Base-by-base conservation (phyloP, 2,888 invertebrate species). In the Idaea straminata region DNA sequence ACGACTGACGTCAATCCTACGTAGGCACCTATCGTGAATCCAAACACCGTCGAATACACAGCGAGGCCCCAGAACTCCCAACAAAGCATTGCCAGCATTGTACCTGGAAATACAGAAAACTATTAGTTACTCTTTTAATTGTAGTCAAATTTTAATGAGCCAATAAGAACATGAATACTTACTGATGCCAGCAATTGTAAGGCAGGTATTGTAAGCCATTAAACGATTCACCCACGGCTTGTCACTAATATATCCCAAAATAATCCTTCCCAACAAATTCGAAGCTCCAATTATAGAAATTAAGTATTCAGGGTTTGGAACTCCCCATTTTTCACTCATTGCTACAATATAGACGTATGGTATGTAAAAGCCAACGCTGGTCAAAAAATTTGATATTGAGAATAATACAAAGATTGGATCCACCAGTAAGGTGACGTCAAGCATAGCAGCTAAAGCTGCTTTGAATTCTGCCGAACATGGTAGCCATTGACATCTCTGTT, bases 1-100 rank as follows among this genome's bases (percentile, higher is more conserved):
- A 99, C 97, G 64, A 99, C 98, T 34, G 98, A 98, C 4, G 99
- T 99, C 63, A 99, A 93, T n/a, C 98, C 98, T 62, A 99, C 98
- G 85, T 99, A 99, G 67, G 98, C 98, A 73, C 99, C 98, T 78
- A 98, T 97, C 16, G 97, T 97, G 80, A 98, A 97, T 64, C 99
- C 99, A 83, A 97, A 99, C 10, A 96, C 93, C 57, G 94, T 93
- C 35, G 97, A 95, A 87, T 98, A 99, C 64, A 96, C 77, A 25
- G 96, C 95, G 77, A 99, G 94, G 7, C 96, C 93, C 79, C 93
- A 89, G 86, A 96, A 98, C 76, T 95, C 95, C 75, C 87, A 86
- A 87, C 97, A 97, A 72, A 95, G 94, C 82, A 96, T 95, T 83
- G 97, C 96, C 78, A 98, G 84, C 57, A 95, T 95, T 35, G 98